Evolutionary conservation across 2,113 vertebrate genomes (phyloP), one percentile per base, ranked within the genome.

Genomic region (Dendropsophus ebraccatus): DNA sequence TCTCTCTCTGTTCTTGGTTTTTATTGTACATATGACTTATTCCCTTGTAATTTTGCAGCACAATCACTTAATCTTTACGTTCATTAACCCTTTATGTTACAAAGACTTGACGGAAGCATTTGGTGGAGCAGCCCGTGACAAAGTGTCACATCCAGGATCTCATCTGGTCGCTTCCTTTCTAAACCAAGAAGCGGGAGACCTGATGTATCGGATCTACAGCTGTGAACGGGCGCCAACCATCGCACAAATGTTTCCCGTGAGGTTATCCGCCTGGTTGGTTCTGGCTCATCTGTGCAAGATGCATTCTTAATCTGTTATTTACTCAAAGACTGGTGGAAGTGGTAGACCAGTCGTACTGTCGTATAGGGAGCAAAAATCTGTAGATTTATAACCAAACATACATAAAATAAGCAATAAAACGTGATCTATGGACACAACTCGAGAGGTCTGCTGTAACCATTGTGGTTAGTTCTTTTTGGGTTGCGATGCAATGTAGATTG

Each of bases 401-500:
- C 21, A 28, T 77, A 62, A 80, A 47, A 81, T 12, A 56, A 28
- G 25, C 60, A 49, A 41, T 50, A 82, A 28, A 28, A 37, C 37
- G 23, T 54, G 11, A 67, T 47, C n/a, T 49, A 28, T 50, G 60
- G 62, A 70, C 25, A 52, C 49, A 45, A 69, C 14, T n/a, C 5
- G 41, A 35, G 78, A 87, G 69, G 82, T 86, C 28, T 52, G 60
- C 37, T 25, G 58, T 5, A 49, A 70, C 12, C 60, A 17, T 49
- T 17, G 2, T 30, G 37, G 67, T 23, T 87, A 92, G 25, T 93
- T 87, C 30, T 90, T 94, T 90, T 92, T 93, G 70, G 96, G 97
- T 74, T 95, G 95, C 28, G 97, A 92, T 9, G 96, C 96, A 83
- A 97, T 94, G 93, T 97, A 97, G 75, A 99, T 92, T 1, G 97